A percentile compares a stretch with the other conserved stretches of the same genome.
phyloP scores from a whole-genome alignment of 2,888 invertebrate genomes.

The Morpho deidamia region DNA sequence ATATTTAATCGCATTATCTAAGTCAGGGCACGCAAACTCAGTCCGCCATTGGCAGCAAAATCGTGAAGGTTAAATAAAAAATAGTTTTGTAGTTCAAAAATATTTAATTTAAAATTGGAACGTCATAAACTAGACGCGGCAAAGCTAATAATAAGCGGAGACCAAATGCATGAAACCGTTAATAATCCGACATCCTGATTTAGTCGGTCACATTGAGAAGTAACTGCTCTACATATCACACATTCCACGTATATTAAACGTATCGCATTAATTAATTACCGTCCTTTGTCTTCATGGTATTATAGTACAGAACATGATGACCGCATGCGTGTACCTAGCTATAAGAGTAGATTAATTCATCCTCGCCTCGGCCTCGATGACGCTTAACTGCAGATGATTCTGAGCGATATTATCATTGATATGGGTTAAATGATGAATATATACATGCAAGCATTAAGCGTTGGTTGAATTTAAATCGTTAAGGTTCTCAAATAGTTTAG shows the following conservation, averaged over 20 bases:
- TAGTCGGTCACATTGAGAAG: conserved; percentile 16
- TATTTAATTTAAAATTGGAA: neutral
- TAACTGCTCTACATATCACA: conserved; percentile 15
- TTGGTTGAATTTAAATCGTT: too few species aligned
- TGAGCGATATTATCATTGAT: conserved; percentile 6
- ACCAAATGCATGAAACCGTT: conserved; percentile 5
- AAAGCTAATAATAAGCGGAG: neutral
- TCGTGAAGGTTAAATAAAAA: too few species aligned
- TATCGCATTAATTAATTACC: conserved; percentile 28
- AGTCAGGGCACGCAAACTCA: too few species aligned
- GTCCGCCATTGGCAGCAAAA: too few species aligned
- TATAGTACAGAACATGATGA: conserved; percentile 25
- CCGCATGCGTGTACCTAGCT: conserved; percentile 22
- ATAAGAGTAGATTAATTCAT: conserved; percentile 21
- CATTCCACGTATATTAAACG: conserved; percentile 28
- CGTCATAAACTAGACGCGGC: neutral
- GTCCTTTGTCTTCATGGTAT: conserved; percentile 28
- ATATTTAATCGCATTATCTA: too few species aligned
- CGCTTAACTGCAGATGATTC: conserved; percentile 5
- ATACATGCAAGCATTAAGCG: neutral
- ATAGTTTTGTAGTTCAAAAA: too few species aligned
- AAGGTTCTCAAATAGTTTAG: too few species aligned
- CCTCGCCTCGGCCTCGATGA: conserved; percentile 14
- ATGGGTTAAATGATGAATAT: neutral
- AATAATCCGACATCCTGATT: conserved; percentile 18